Base-by-base conservation (phyloP, 2,797 vertebrate genomes). In the Paedocypris micromegethes region DNA sequence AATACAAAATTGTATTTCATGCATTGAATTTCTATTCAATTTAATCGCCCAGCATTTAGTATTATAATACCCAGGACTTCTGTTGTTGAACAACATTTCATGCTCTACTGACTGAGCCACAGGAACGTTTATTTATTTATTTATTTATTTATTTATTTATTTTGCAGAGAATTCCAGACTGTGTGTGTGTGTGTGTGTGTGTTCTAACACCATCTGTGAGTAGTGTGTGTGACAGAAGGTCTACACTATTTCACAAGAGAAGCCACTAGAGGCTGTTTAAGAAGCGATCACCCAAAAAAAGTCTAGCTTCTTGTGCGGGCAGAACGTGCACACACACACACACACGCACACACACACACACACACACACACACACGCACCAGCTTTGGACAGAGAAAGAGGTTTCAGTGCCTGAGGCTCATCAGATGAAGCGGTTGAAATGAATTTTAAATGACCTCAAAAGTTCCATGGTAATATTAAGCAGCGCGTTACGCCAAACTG, bases 161-260 rank as follows among this genome's bases (percentile, higher is more conserved):
- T 66, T 56, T 3, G 40, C 46, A 42, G 6, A 1, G 2, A 37
- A 58, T 66, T 40, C 46, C 5, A 38, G 9, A 43, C 5, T 57
- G 7, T 43, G 23, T 55, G 43, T 9, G 3, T 43, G 46, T 46
- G 50, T 23, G 23, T 23, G 23, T 23, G 23, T 23, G 23, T 23
- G 23, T 23, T 23, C 23, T 23, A 23, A 23, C 23, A 68, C 50
- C 66, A 48, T 60, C 49, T 68, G 49, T 60, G 48, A 41, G 56
- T 59, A 60, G n/a, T 45, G 5, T 58, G 45, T 51, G 7, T 60
- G 38, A 51, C 43, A 9, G 42, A 52, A 40, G 37, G 49, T 23
- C 42, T 5, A 41, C 4, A 40, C 43, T 51, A 39, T 39, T 9
- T 38, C 57, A 51, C 3, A 6, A 44, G 42, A 38, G 37, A 23